Conservation (phyloP, 23 tunicate genomes). For the Corella eumyota region DNA sequence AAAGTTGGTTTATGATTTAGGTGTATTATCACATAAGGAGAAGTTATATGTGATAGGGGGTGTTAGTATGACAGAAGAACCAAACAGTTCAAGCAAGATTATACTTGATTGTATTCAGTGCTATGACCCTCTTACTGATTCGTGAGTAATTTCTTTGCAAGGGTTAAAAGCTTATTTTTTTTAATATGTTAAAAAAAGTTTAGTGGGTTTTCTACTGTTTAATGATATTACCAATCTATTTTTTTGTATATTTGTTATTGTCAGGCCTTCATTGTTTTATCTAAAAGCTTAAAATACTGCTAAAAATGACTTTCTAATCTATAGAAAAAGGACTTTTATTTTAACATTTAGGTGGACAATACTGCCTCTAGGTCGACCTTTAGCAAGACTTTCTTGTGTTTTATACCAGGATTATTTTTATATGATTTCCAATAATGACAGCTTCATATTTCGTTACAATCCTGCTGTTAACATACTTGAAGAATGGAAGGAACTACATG, state of each 20-base stretch:
- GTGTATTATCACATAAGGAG: slow-evolving; percentile 69
- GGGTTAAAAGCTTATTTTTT: no score
- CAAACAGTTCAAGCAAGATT: slow-evolving; percentile 72
- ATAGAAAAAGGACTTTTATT: no score
- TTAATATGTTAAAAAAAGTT: no score
- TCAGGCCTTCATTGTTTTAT: no score
- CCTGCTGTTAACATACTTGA: slow-evolving; percentile 55
- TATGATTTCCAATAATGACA: slow-evolving; percentile 89
- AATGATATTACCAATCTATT: no score
- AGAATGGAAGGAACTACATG: slow-evolving; percentile 72
- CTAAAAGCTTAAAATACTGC: no score
- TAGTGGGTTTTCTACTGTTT: no score
- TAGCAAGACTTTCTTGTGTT: slow-evolving; percentile 84
- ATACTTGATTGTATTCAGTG: slow-evolving; percentile 77
- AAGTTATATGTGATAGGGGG: slow-evolving; percentile 95
- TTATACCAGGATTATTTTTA: slow-evolving; percentile 71
- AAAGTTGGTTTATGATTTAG: no score
- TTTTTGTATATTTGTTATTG: no score
- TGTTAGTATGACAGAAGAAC: slow-evolving; percentile 82
- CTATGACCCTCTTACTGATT: slow-evolving; percentile 68
- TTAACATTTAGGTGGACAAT: slow-evolving; percentile 50
- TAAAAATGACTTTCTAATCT: no score
- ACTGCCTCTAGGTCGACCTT: slow-evolving; percentile 73
- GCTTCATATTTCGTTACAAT: slow-evolving; percentile 65
- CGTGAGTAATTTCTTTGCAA: slow-evolving; percentile 1